Base-by-base conservation (phyloP, 2,888 invertebrate genomes). In the Drosophila borborema region DNA sequence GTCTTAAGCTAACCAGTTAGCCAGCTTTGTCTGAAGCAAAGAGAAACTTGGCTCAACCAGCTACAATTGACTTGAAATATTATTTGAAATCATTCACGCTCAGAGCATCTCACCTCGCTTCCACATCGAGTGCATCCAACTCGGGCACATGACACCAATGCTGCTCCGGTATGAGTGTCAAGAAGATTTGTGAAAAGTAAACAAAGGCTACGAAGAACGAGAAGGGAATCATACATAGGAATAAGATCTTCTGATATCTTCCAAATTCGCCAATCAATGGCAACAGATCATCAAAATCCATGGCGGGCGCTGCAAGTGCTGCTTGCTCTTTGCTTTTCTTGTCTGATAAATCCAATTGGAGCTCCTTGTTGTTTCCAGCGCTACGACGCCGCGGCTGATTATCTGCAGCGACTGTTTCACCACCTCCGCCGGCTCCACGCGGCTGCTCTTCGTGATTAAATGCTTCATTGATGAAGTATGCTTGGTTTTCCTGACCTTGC, bases 111-210 rank as follows among this genome's bases (percentile, higher is more conserved):
- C 91, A 97, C 97, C 97, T 95, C 54, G 83, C 80, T 51, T 90
- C 89, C 60, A 90, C 77, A 54, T 88, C 84, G 43, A 87, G 49
- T n/a, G 64, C 74, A 58, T 94, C 94, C 80, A 97, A 91, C 90
- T 96, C 96, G 0, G 97, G 97, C 7, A 97, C 94, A 93, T 94
- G 94, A 86, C 98, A 98, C 97, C 97, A 97, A 91, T 97, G 96
- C 78, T 96, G 94, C 70, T 97, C 97, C 0, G 97, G 97, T 70
- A 95, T 95, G 1, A 97, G 92, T 0, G 97, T 97, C 92, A 97
- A 96, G 90, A 98, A 98, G 65, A 98, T 97, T 94, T 98, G 97
- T 38, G 97, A 95, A 92, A 98, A 98, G 92, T 98, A 97, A 8
- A 97, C 97, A 93, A 97, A 97, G 1, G 97, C 96, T 40, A 97